Base-by-base conservation (phyloP, 2,797 vertebrate species). In the Sebastes hubbsi region DNA sequence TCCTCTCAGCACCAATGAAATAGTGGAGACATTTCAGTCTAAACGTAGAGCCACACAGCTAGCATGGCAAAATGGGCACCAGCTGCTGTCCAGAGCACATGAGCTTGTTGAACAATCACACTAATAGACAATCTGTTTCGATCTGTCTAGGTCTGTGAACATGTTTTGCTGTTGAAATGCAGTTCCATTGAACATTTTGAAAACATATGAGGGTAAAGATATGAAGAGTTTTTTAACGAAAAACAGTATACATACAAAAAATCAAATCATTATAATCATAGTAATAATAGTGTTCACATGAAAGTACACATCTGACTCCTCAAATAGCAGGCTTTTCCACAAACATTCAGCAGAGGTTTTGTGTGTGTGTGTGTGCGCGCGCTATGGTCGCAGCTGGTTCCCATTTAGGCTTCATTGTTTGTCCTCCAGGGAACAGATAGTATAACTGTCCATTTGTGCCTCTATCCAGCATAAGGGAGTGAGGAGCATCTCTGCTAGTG, bases 391-490 rank as follows among this genome's bases (percentile, higher is more conserved):
- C 85, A 81, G 67, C 75, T 85, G 75, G 74, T 73, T 82, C 77
- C 42, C 36, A 81, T 90, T 80, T 34, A 56, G 60, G 24, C 22
- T 70, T 67, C 42, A 72, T 69, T 72, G 61, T 69, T 83, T 38
- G 52, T 84, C 83, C 86, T 83, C 82, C 84, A 77, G 87, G 84
- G 73, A 89, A 85, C 82, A 83, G 63, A 78, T 64, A 70, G 62
- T 58, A 63, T 3, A 4, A 75, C 49, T 2, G 8, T 62, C 72
- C 74, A 32, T 58, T 64, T 80, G 66, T 30, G 66, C 18, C 30
- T 85, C 71, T 16, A 70, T 82, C 42, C 73, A 73, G 71, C 67
- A 30, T 27, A 46, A 69, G 24, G 54, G 71, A 30, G 55, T 34
- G 72, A 80, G 29, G 25, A 68, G 56, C n/a, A 36, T 66, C 58